Conservation (phyloP, 2,888 invertebrate species). For the Papilio elwesi region DNA sequence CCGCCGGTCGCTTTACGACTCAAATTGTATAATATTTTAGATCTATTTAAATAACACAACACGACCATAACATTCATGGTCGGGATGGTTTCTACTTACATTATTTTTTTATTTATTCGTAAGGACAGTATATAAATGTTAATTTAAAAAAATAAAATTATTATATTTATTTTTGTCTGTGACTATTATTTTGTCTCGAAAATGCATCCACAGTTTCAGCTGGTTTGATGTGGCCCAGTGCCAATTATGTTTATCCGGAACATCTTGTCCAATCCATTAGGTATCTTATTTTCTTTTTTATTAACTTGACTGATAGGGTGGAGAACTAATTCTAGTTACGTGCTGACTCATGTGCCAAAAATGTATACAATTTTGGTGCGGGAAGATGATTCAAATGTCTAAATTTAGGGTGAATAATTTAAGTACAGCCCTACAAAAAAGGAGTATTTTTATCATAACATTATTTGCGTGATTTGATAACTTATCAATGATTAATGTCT, state of each 20-base stretch:
- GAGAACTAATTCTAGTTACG: too few relatives aligned
- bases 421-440: constrained; percentile 4
- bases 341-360: constrained; percentile 22
- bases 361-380: constrained; percentile 21
- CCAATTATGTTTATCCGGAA: too few relatives aligned
- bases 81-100: not conserved
- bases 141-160: not conserved
- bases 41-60: constrained; percentile 15
- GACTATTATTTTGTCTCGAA: too few relatives aligned
- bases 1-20: constrained; percentile 32
- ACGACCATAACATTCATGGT: not conserved
- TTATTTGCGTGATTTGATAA: not conserved
- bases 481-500: too few relatives aligned
- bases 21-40: constrained; percentile 27
- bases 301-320: too few relatives aligned
- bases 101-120: not conserved
- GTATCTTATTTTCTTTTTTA: too few relatives aligned
- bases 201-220: too few relatives aligned
- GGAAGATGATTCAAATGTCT: constrained; percentile 25
- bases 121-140: not conserved
- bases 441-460: not conserved
- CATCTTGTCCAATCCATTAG: too few relatives aligned
- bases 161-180: too few relatives aligned
- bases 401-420: constrained; percentile 34
- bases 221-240: too few relatives aligned